Percentiles rank a stretch among this genome's conserved stretches.
Conservation (phyloP, 2,888 invertebrate genomes). For the Sinelater perroti region DNA sequence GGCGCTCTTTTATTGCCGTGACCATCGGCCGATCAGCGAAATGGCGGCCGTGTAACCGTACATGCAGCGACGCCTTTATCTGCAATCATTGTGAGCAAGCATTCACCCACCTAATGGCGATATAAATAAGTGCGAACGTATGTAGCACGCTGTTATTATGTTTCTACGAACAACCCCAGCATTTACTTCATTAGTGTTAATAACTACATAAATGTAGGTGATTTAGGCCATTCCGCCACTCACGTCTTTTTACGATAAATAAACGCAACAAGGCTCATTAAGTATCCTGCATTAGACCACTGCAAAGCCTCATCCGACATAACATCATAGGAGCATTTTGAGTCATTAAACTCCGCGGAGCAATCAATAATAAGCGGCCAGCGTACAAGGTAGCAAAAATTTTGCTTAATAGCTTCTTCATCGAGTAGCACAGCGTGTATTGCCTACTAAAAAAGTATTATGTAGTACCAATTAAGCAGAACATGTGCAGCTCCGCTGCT, state of each 20-base stretch:
- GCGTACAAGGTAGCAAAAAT: not conserved
- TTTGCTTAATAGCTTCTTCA: not conserved
- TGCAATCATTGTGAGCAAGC: slow-evolving; percentile 4
- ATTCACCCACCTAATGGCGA: slow-evolving; percentile 11
- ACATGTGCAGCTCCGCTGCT: slow-evolving; percentile 8
- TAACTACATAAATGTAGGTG: slow-evolving; percentile 24
- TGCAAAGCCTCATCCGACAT: too few species aligned
- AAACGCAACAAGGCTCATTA: too few species aligned
- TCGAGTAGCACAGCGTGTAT: not conserved
- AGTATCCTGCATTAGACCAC: too few species aligned
- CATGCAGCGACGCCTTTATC: slow-evolving; percentile 10
- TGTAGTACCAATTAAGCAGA: slow-evolving; percentile 13
- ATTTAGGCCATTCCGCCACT: too few species aligned
- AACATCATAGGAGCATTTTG: too few species aligned
- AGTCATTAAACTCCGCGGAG: too few species aligned
- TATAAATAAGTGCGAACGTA: slow-evolving; percentile 16
- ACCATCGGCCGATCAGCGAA: too few species aligned
- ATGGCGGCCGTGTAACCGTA: not conserved
- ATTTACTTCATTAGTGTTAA: slow-evolving; percentile 27
- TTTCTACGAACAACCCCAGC: slow-evolving; percentile 13
- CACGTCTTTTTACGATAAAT: too few species aligned
- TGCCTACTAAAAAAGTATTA: slow-evolving; percentile 10
- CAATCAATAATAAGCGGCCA: not conserved
- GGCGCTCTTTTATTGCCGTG: too few species aligned
- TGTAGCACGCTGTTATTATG: slow-evolving; percentile 16